Evolutionary conservation across 2,888 invertebrate species (phyloP).

Genomic region (Catonia carolina): DNA sequence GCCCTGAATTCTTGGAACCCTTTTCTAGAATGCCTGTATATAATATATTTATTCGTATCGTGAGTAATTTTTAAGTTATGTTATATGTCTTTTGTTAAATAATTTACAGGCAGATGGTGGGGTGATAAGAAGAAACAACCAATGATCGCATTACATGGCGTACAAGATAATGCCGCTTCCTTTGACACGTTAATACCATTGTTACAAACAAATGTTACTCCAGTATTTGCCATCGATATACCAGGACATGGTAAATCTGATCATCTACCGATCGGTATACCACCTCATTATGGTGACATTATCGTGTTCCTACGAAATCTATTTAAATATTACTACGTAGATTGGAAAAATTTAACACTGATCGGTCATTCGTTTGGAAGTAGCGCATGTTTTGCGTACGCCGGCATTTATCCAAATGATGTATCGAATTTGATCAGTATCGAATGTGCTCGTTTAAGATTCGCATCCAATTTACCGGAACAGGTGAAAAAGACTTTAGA

Average conservation of each 20-base stretch:
- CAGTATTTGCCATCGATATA: constrained; percentile 56
- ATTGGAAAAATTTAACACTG: not conserved
- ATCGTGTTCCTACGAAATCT: not conserved
- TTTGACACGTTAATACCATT: constrained; percentile 64
- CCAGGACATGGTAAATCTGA: constrained; percentile 67
- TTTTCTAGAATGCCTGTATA: too few species aligned
- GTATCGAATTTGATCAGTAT: not conserved
- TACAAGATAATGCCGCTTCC: constrained; percentile 73
- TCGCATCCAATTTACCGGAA: not conserved
- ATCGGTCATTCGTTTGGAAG: not conserved
- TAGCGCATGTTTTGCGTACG: constrained; percentile 1
- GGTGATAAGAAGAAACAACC: constrained; percentile 57
- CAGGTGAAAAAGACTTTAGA: not conserved
- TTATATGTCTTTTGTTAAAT: too few species aligned
- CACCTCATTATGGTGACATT: not conserved
- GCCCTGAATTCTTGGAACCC: too few species aligned
- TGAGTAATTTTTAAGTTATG: too few species aligned
- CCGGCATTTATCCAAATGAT: not conserved
- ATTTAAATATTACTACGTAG: not conserved
- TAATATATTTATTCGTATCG: too few species aligned
- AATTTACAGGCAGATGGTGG: constrained; percentile 54
- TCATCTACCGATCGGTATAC: constrained; percentile 48
- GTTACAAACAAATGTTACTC: constrained; percentile 43
- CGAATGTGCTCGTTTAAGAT: constrained; percentile 1
- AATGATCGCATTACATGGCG: constrained; percentile 67